Evolutionary conservation across 2,888 invertebrate species (phyloP).

Genomic region (Orthonychiurus folsomi): DNA sequence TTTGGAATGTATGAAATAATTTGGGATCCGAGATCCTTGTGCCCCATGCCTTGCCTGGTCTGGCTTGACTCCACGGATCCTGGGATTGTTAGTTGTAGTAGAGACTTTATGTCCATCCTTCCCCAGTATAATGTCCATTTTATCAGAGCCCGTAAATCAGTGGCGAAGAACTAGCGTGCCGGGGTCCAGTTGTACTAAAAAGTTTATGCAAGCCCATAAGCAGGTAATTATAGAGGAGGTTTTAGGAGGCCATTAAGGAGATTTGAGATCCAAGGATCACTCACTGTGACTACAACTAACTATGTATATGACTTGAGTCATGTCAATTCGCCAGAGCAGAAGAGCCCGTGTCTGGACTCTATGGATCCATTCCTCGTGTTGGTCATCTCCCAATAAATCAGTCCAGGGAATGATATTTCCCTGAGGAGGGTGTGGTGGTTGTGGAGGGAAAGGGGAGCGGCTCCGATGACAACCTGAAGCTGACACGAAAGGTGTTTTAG

Average conservation of each 20-base stretch:
- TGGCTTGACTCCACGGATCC: too few relatives aligned
- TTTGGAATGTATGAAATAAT: too few relatives aligned
- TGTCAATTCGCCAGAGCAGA: conserved; percentile 3
- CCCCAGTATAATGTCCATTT: not conserved
- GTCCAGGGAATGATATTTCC: conserved; percentile 30
- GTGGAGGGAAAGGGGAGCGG: conserved; percentile 34
- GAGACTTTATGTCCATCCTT: not conserved
- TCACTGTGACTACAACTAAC: not conserved
- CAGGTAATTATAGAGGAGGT: conserved; percentile 20
- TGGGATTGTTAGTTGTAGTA: too few relatives aligned
- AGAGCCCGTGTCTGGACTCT: not conserved
- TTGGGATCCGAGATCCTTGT: too few relatives aligned
- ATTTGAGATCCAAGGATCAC: not conserved
- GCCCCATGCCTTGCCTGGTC: too few relatives aligned
- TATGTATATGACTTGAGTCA: not conserved
- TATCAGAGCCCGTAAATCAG: conserved; percentile 7
- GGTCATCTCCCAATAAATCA: conserved; percentile 36
- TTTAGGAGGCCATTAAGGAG: conserved; percentile 10
- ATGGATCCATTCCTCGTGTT: not conserved
- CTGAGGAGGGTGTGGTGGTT: conserved; percentile 21
- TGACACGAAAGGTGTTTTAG: conserved; percentile 39
- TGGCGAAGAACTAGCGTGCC: conserved; percentile 8
- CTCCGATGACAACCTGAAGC: conserved; percentile 32
- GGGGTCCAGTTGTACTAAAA: conserved; percentile 20
- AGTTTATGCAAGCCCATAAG: conserved; percentile 30